Evolutionary conservation across 2,113 vertebrate species (phyloP).

Genomic region (Morone chrysops): DNA sequence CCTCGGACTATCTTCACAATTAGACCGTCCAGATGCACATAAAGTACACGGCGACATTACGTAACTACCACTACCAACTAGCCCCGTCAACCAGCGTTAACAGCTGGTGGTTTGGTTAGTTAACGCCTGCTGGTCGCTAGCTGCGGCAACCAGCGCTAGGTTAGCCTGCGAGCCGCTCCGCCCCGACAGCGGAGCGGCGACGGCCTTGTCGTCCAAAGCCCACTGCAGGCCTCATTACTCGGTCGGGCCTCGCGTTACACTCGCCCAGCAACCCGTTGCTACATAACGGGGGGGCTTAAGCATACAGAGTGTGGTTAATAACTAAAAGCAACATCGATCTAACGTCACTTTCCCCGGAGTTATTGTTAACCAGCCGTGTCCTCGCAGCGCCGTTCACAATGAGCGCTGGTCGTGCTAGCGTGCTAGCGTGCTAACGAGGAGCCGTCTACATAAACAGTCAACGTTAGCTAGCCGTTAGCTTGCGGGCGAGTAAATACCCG

Average conservation of each 20-base stretch:
- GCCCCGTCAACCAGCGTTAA: conserved; percentile 37
- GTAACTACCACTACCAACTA: conserved; percentile 28
- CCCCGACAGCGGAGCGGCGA: conserved; percentile 68
- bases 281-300: background rate
- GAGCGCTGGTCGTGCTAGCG: conserved; percentile 38
- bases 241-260: conserved; percentile 64
- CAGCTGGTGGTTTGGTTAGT: conserved; percentile 66
- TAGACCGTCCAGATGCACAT: background rate
- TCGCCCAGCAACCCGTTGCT: conserved; percentile 16
- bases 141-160: conserved; percentile 50
- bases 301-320: background rate
- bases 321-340: background rate
- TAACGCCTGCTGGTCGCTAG: conserved; percentile 52
- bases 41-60: conserved; percentile 15
- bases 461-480: conserved; percentile 66
- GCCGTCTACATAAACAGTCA: conserved; percentile 48
- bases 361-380: conserved; percentile 33
- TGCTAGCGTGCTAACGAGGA: conserved; percentile 59
- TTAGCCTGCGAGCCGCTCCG: conserved; percentile 75
- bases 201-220: conserved; percentile 75
- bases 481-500: conserved; percentile 34
- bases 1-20: background rate
- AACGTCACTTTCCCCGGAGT: background rate
- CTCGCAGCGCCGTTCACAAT: conserved; percentile 44
- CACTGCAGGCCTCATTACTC: conserved; percentile 70